A percentile compares a stretch with the other conserved stretches of the same genome.
Conservation (phyloP, 2,113 vertebrate species). For the Gavialis gangeticus region DNA sequence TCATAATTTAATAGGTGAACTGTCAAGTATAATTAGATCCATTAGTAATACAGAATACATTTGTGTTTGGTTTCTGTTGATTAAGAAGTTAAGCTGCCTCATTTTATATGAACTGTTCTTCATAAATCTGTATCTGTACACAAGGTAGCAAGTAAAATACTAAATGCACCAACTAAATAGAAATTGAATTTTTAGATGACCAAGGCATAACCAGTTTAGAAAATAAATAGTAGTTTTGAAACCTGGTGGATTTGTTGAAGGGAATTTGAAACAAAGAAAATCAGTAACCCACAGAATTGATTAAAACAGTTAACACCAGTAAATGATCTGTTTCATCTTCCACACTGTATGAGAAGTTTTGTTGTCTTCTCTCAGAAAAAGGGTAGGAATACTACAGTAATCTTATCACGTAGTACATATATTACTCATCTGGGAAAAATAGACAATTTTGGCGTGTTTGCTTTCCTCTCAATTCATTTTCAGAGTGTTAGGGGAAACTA, state of each 20-base stretch:
- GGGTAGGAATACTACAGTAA: not conserved
- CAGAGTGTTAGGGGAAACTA: not conserved
- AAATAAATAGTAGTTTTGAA: not conserved
- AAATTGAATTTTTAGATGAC: not conserved
- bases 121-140: constrained; percentile 41
- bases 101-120: not conserved
- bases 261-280: not conserved
- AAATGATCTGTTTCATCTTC: not conserved
- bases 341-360: not conserved
- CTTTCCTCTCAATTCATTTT: not conserved
- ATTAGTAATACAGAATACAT: constrained; percentile 57
- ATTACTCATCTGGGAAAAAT: not conserved
- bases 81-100: constrained; percentile 54
- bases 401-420: not conserved
- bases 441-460: not conserved
- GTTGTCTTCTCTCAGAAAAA: not conserved
- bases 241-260: not conserved
- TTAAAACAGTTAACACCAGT: not conserved
- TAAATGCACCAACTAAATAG: not conserved
- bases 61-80: constrained; percentile 65
- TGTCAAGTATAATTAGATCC: constrained; percentile 46
- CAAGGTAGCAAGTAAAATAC: constrained; percentile 1
- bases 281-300: not conserved
- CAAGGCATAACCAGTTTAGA: not conserved
- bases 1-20: constrained; percentile 55